Percentiles rank a stretch among this genome's conserved stretches.
phyloP scores from a whole-genome alignment of 2,113 vertebrate species.

The Antechinus flavipes region DNA sequence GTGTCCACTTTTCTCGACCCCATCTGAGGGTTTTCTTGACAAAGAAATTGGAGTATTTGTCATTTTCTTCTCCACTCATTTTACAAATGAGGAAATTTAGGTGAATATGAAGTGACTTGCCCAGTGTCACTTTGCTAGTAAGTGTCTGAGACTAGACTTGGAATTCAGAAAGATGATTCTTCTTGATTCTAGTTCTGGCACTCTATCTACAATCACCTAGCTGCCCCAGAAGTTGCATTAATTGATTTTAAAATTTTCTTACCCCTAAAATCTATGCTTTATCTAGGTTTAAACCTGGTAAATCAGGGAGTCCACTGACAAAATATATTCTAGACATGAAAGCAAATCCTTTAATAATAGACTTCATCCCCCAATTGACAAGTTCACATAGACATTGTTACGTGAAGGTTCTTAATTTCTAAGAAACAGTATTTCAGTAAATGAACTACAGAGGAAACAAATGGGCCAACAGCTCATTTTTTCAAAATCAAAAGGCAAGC shows the following conservation, averaged over 20 bases:
- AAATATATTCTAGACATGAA: not conserved
- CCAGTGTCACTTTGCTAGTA: not conserved
- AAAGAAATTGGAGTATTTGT: no score
- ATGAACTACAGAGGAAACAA: not conserved
- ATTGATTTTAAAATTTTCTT: not conserved
- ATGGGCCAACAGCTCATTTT: not conserved
- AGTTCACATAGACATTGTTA: not conserved
- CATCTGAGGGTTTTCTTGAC: no score
- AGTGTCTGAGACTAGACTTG: not conserved
- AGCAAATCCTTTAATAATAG: not conserved
- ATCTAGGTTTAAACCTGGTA: not conserved
- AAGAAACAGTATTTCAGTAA: not conserved
- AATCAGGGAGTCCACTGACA: not conserved
- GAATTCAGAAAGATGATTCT: not conserved
- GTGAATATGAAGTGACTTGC: not conserved
- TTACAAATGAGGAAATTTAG: not conserved
- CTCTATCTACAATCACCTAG: not conserved
- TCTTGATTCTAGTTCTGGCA: not conserved
- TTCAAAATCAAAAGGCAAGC: not conserved
- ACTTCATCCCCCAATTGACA: not conserved
- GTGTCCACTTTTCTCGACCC: not conserved
- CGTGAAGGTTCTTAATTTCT: not conserved
- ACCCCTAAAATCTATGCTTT: not conserved
- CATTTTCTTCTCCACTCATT: not conserved
- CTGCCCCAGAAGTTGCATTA: not conserved